A percentile compares a stretch with the other conserved stretches of the same genome.
phyloP scores from a whole-genome alignment of 2,888 invertebrate genomes.

The Sipha maydis region DNA sequence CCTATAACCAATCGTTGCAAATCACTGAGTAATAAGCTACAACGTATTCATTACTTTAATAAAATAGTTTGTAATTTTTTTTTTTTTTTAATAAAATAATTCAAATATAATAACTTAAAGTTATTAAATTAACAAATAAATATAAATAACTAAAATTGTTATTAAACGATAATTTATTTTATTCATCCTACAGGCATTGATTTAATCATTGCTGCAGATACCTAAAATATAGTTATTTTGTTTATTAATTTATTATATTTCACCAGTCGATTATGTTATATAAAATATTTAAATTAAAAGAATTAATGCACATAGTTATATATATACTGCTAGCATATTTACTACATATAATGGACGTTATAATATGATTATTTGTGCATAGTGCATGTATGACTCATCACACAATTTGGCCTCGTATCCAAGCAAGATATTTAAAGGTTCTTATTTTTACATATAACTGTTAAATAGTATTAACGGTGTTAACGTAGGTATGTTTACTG shows the following conservation, averaged over 20 bases:
- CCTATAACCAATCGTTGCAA: too few species aligned
- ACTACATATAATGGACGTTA: neutral
- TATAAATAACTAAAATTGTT: too few species aligned
- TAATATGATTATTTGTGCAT: neutral
- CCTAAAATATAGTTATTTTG: too few species aligned
- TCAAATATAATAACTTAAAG: neutral
- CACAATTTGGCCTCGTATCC: conserved; percentile 2
- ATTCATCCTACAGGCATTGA: too few species aligned
- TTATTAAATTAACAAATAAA: neutral
- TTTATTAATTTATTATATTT: too few species aligned
- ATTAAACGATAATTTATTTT: too few species aligned
- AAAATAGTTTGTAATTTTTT: neutral
- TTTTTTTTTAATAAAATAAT: neutral
- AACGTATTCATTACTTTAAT: neutral
- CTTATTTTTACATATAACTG: neutral
- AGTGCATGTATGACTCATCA: neutral
- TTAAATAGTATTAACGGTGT: conserved; percentile 7
- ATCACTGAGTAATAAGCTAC: neutral
- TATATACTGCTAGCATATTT: neutral
- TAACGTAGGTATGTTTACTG: neutral
- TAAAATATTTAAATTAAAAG: too few species aligned
- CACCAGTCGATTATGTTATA: too few species aligned
- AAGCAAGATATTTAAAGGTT: conserved; percentile 16
- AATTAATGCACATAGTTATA: too few species aligned
- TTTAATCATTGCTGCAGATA: too few species aligned